Percentiles rank a stretch among this genome's conserved stretches.
These are phyloP conservation scores for Teleopsis dalmanni DNA, from an alignment of 1,140 invertebrate genomes.

Conservation along the genomic window DNA sequence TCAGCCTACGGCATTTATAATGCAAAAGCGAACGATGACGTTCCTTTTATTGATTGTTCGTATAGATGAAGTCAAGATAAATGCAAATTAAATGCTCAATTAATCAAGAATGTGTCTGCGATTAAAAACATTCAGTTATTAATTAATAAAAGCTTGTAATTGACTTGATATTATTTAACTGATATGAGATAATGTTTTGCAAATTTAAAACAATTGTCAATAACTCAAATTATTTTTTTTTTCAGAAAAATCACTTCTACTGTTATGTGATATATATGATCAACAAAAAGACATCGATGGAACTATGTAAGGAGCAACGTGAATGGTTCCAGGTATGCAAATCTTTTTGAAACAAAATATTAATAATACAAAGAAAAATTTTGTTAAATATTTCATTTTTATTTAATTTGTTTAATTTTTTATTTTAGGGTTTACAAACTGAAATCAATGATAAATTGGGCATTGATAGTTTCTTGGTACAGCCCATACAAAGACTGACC, in stretches of 20 bases:
- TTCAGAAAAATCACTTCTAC: slow-evolving; percentile 37
- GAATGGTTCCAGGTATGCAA: slow-evolving; percentile 30
- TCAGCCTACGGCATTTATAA: too few relatives aligned
- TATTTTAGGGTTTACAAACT: slow-evolving; percentile 30
- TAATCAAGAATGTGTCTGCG: too few relatives aligned
- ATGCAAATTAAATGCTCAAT: too few relatives aligned
- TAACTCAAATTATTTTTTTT: slow-evolving; percentile 13
- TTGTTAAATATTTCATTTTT: not conserved
- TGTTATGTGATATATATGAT: slow-evolving; percentile 39
- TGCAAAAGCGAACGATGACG: too few relatives aligned
- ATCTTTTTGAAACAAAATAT: not conserved
- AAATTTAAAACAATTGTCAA: too few relatives aligned
- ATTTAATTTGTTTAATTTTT: not conserved
- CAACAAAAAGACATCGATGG: slow-evolving; percentile 37
- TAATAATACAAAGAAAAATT: not conserved
- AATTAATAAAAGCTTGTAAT: too few relatives aligned
- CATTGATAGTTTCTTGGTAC: slow-evolving; percentile 42
- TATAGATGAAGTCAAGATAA: too few relatives aligned
- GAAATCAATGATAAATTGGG: slow-evolving; percentile 41
- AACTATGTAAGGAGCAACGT: slow-evolving; percentile 34
- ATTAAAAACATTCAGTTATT: too few relatives aligned
- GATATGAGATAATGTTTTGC: too few relatives aligned
- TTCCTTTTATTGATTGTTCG: too few relatives aligned
- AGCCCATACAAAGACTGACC: slow-evolving; percentile 45
- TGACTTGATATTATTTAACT: too few relatives aligned